Evolutionary conservation across 1,140 invertebrate genomes (phyloP), one percentile per base, ranked within the genome.

Genomic region (Cydia splendana): DNA sequence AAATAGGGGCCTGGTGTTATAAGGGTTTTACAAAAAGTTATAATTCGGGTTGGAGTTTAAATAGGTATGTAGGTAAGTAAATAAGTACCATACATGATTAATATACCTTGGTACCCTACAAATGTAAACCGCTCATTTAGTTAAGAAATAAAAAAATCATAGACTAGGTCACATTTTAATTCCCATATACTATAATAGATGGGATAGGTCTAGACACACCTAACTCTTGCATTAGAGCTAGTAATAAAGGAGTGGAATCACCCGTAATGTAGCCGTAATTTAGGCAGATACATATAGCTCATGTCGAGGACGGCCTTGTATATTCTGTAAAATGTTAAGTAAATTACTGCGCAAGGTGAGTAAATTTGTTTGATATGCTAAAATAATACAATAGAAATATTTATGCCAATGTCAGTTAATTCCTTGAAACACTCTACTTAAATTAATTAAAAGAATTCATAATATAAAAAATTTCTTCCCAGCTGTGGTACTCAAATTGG

Each of bases 171-270:
- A 24, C 9, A 12, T 62, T 62, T 24, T 57, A 62, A 10, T 62
- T 62, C 57, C 7, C 6, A 62, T 10, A 7, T 24, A 62, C 57
- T 20, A 7, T 24, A 62, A 20, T 20, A 62, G 57, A 62, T 24
- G 9, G 15, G 20, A 62, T 62, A 62, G 20, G 12, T 67, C 28
- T 67, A 34, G 65, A 13, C 65, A 67, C 65, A 67, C 65, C 65
- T 38, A n/a, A 67, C 12, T 38, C 65, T 67, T 34, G 65, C 65
- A 67, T 67, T 67, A 1, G 13, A n/a, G 10, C 10, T 34, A 15
- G 65, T 30, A 30, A 67, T 67, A 34, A 67, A 67, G 30, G 65
- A n/a, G 65, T 67, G 65, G 65, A 67, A 38, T 38, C 65, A 67
- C 30, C 13, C 13, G 13, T 65, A 65, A 65, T 65, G 62, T 65